These are phyloP conservation scores for Dasyurus viverrinus DNA, from an alignment of 2,113 vertebrate genomes.

Conservation along the genomic window DNA sequence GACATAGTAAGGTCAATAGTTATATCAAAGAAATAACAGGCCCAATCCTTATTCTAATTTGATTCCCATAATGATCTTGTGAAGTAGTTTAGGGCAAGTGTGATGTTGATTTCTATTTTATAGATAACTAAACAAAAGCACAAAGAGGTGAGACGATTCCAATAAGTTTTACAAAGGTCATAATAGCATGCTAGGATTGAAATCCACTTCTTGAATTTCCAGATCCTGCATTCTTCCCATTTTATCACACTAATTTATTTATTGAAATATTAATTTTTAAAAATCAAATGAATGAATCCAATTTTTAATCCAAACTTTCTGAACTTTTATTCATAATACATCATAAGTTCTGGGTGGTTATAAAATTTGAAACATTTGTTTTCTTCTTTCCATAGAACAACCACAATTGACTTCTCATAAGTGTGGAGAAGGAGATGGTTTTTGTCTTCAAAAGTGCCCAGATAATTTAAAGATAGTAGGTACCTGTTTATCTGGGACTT, in stretches of 20 bases:
- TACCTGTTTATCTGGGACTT: no score
- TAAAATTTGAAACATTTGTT: background rate
- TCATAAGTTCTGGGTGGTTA: background rate
- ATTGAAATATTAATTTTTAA: background rate
- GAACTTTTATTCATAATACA: background rate
- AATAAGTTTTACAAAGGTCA: background rate
- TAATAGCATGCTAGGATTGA: background rate
- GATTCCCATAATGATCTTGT: background rate
- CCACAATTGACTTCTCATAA: rapidly evolving
- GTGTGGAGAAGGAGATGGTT: no score
- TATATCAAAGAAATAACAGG: background rate
- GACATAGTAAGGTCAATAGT: background rate
- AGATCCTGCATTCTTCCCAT: background rate
- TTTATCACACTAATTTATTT: background rate
- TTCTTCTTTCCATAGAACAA: background rate
- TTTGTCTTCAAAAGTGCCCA: no score
- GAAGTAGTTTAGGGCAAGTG: background rate
- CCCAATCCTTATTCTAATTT: background rate
- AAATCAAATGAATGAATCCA: background rate
- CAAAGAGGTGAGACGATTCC: background rate
- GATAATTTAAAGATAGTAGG: no score
- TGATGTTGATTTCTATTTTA: background rate
- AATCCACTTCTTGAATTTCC: background rate
- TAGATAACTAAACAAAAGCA: background rate
- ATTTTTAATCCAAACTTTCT: background rate